Evolutionary conservation across 1,140 invertebrate species (phyloP).

Genomic region (Odontomachus brunneus): DNA sequence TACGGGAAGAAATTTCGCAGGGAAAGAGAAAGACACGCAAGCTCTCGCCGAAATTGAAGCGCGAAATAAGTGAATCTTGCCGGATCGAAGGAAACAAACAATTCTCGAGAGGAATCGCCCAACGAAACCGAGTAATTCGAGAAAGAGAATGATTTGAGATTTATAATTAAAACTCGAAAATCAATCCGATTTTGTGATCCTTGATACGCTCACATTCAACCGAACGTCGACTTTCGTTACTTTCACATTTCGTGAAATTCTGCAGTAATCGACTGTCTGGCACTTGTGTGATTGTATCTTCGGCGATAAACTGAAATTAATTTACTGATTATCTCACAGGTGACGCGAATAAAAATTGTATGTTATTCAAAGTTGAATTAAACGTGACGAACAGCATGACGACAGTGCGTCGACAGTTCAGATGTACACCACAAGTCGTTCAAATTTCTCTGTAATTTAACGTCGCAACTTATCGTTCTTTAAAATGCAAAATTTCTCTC

Average conservation of each 20-base stretch:
- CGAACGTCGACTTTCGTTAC: not conserved
- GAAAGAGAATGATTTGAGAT: conserved; percentile 15
- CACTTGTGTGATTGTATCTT: not conserved
- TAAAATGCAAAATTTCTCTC: too few relatives aligned
- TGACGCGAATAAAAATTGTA: not conserved
- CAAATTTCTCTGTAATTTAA: too few relatives aligned
- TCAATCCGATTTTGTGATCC: not conserved
- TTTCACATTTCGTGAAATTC: too few relatives aligned
- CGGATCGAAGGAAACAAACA: conserved; percentile 37
- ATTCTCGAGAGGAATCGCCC: conserved; percentile 10
- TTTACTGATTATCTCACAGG: not conserved
- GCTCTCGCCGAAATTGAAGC: conserved; percentile 46
- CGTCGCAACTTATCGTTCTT: too few relatives aligned
- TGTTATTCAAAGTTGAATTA: not conserved
- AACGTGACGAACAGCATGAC: not conserved
- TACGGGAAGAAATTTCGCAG: conserved; percentile 51
- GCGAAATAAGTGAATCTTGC: conserved; percentile 45
- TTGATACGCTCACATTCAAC: not conserved
- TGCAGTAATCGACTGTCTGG: too few relatives aligned
- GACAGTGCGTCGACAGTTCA: not conserved
- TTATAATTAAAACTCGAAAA: not conserved
- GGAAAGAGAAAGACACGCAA: conserved; percentile 30
- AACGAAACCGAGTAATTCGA: not conserved
- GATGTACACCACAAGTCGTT: not conserved
- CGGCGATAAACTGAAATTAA: not conserved